Evolutionary conservation across 1,140 invertebrate genomes (phyloP).

Genomic region (Leptopilina clavipes): DNA sequence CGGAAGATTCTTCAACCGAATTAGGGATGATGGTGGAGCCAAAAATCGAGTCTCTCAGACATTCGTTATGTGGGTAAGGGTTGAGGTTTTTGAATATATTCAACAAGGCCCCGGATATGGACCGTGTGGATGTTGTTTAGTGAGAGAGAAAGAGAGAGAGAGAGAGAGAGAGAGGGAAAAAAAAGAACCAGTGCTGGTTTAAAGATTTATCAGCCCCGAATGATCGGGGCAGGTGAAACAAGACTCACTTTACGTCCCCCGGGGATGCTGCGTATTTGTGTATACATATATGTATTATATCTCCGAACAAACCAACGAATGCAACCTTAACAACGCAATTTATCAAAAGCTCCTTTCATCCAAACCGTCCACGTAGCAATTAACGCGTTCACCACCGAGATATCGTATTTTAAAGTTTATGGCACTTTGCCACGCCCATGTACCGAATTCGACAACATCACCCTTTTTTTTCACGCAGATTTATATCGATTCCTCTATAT

Average conservation of each 20-base stretch:
- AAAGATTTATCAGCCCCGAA: constrained; percentile 66
- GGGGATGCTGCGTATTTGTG: neutral
- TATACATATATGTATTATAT: constrained; percentile 18
- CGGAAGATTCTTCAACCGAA: constrained; percentile 45
- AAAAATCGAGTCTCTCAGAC: constrained; percentile 39
- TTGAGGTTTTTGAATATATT: no score
- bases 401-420: constrained; percentile 71
- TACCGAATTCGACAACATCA: constrained; percentile 62
- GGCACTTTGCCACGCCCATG: constrained; percentile 63
- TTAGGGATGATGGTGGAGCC: constrained; percentile 42
- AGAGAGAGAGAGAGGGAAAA: no score
- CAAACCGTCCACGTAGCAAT: constrained; percentile 68
- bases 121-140: no score
- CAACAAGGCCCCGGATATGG: constrained; percentile 43
- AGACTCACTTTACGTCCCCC: constrained; percentile 37
- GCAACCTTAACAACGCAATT: constrained; percentile 67
- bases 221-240: constrained; percentile 60
- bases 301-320: constrained; percentile 48
- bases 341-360: constrained; percentile 69
- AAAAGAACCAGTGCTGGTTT: constrained; percentile 51
- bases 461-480: neutral
- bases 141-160: no score
- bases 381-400: constrained; percentile 67
- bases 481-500: no score
- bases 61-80: constrained; percentile 44